These are phyloP conservation scores for Oryzaephilus surinamensis DNA, from an alignment of 1,140 invertebrate genomes.

Conservation along the genomic window DNA sequence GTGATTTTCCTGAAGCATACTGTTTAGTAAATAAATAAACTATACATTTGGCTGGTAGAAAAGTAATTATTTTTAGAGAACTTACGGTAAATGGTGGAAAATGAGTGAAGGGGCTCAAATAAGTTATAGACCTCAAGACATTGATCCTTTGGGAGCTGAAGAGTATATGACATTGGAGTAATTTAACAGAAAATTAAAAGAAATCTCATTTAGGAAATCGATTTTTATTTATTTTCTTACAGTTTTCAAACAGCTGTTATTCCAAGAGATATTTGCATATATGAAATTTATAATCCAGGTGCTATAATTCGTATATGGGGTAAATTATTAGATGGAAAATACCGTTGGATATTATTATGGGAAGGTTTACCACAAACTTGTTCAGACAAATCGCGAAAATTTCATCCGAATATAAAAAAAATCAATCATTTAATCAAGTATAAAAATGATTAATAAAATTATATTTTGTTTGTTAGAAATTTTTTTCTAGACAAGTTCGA, in stretches of 20 bases:
- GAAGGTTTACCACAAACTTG: conserved; percentile 54
- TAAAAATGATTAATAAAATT: not conserved
- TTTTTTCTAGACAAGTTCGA: conserved; percentile 50
- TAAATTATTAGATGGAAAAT: conserved; percentile 35
- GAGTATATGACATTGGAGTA: conserved; percentile 68
- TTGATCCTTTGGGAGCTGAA: conserved; percentile 54
- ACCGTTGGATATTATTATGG: conserved; percentile 70
- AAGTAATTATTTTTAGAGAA: conserved; percentile 51
- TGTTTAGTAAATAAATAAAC: conserved; percentile 68
- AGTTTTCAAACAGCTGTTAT: conserved; percentile 68
- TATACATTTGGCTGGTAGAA: too few species aligned
- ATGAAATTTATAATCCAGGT: conserved; percentile 85
- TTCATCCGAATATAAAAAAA: conserved; percentile 57
- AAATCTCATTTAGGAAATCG: not conserved
- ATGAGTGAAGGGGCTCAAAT: conserved; percentile 56
- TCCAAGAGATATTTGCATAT: conserved; percentile 66
- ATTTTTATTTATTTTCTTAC: conserved; percentile 21
- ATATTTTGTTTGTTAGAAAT: conserved; percentile 3
- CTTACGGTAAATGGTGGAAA: conserved; percentile 84
- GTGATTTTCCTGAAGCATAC: conserved; percentile 81
- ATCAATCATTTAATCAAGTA: conserved; percentile 55
- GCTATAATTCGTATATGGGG: conserved; percentile 76
- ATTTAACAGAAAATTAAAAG: not conserved
- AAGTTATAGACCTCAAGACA: conserved; percentile 65
- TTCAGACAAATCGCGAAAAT: conserved; percentile 55